A percentile compares a stretch with the other conserved stretches of the same genome.
phyloP scores from a whole-genome alignment of 1,140 invertebrate species.

The Chionoecetes opilio region DNA sequence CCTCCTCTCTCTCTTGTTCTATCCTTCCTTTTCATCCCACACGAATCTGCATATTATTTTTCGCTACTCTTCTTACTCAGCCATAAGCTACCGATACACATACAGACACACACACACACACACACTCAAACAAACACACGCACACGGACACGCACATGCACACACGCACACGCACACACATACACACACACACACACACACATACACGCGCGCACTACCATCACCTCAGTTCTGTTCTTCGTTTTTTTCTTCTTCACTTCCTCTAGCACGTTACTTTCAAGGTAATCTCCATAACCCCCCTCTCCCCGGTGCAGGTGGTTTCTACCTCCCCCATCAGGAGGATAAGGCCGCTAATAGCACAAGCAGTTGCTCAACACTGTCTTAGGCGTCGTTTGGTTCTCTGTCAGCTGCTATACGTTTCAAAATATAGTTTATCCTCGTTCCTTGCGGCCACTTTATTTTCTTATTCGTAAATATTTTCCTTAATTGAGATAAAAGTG shows the following conservation, averaged over 20 bases:
- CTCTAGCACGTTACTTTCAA: no score
- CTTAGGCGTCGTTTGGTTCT: background rate
- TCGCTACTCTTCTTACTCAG: background rate
- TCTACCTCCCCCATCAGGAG: no score
- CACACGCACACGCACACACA: background rate
- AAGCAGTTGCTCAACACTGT: background rate
- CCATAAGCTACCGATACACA: background rate
- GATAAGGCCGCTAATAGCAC: background rate
- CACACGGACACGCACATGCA: no score
- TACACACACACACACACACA: background rate
- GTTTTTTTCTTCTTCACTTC: no score
- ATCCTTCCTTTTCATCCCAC: background rate
- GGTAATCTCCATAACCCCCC: no score
- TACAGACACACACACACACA: background rate
- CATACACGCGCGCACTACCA: no score
- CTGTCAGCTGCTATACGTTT: background rate
- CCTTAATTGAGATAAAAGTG: background rate
- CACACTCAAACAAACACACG: background rate
- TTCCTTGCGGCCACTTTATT: background rate
- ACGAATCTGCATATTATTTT: background rate
- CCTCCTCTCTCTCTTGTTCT: background rate
- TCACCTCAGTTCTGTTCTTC: no score
- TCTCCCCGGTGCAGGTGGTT: no score
- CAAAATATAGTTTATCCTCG: background rate
- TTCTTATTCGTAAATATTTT: background rate